These are phyloP conservation scores for Xyrauchen texanus DNA, from an alignment of 2,113 vertebrate genomes.

Conservation along the genomic window DNA sequence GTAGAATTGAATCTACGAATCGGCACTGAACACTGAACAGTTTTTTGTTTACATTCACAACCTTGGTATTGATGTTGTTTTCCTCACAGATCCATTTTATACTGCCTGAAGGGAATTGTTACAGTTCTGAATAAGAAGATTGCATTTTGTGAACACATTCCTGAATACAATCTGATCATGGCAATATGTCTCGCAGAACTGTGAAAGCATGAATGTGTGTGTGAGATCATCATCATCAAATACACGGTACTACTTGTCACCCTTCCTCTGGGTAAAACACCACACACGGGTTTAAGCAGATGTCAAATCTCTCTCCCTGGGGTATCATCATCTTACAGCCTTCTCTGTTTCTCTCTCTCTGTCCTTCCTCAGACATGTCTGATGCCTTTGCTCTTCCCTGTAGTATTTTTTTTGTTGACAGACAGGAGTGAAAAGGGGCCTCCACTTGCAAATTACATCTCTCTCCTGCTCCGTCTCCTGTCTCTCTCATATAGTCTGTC, in stretches of 20 bases:
- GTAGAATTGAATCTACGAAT: conserved; percentile 3
- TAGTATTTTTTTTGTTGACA: conserved; percentile 40
- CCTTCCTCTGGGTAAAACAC: conserved; percentile 40
- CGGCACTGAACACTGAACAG: not conserved
- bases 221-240: not conserved
- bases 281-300: conserved; percentile 71
- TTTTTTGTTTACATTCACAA: conserved; percentile 32
- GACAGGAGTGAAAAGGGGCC: conserved; percentile 38
- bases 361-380: conserved; percentile 44
- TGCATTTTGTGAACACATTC: conserved; percentile 38
- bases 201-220: conserved; percentile 1
- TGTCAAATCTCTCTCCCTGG: conserved; percentile 72
- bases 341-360: conserved; percentile 38
- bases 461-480: not conserved
- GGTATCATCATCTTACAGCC: conserved; percentile 60
- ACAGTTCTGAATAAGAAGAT: conserved; percentile 41
- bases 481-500: conserved; percentile 15
- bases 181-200: conserved; percentile 27
- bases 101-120: conserved; percentile 31
- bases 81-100: conserved; percentile 32
- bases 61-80: conserved; percentile 41
- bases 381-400: conserved; percentile 34
- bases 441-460: conserved; percentile 41
- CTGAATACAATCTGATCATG: conserved; percentile 45
- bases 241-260: conserved; percentile 2